A percentile compares a stretch with the other conserved stretches of the same genome.
These are phyloP conservation scores for Datnioides undecimradiatus DNA, from an alignment of 2,113 vertebrate genomes.

Conservation along the genomic window DNA sequence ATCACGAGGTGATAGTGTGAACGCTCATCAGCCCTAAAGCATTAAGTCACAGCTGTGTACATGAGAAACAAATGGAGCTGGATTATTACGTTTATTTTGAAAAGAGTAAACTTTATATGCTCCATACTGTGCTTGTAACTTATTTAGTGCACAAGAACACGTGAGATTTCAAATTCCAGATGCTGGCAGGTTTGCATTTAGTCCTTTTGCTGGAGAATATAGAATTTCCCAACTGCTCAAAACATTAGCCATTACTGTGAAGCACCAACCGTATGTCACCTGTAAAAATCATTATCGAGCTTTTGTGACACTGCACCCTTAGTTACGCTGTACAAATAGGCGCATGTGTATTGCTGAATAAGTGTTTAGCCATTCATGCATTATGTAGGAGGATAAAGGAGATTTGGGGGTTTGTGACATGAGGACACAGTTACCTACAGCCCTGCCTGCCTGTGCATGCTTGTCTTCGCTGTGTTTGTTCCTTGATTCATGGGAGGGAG, in stretches of 20 bases:
- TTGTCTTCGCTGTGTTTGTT: conserved; percentile 45
- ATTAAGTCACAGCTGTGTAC: not conserved
- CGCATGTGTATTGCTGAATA: conserved; percentile 27
- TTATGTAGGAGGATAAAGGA: conserved; percentile 1
- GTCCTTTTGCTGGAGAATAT: conserved; percentile 45
- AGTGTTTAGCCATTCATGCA: conserved; percentile 42
- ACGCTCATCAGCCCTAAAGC: not conserved
- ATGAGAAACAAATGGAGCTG: conserved; percentile 21
- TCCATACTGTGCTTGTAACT: conserved; percentile 6
- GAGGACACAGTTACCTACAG: conserved; percentile 27
- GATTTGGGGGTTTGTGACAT: conserved; percentile 26
- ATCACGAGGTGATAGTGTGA: not conserved
- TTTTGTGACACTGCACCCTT: conserved; percentile 31
- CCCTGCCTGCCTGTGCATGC: conserved; percentile 58
- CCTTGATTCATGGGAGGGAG: conserved; percentile 61
- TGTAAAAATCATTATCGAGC: conserved; percentile 58
- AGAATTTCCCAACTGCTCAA: conserved; percentile 49
- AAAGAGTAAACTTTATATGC: conserved; percentile 16
- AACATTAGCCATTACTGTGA: conserved; percentile 44
- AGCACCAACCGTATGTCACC: conserved; percentile 9
- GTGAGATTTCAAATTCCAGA: conserved; percentile 43
- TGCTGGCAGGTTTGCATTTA: conserved; percentile 34
- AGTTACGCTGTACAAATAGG: conserved; percentile 31
- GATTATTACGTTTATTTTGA: conserved; percentile 20
- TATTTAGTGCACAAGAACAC: conserved; percentile 32